These are phyloP conservation scores for Lepidostoma basale DNA, from an alignment of 1,140 invertebrate species.

Conservation along the genomic window DNA sequence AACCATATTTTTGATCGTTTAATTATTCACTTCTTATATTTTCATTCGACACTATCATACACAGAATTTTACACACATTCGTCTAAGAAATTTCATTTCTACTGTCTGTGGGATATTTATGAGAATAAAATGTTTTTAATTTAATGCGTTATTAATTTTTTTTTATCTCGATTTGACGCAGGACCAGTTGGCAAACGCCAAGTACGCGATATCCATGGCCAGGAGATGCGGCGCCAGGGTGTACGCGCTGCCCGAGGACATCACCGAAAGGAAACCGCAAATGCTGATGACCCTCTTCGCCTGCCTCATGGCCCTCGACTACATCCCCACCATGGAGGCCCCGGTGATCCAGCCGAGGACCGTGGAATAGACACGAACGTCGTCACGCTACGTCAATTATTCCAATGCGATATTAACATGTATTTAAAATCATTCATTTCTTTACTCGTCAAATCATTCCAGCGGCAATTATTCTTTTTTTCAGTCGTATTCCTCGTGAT, in stretches of 20 bases:
- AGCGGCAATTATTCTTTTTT: not conserved
- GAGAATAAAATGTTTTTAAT: too few relatives aligned
- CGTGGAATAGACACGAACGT: not conserved
- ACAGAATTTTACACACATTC: too few relatives aligned
- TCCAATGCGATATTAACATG: not conserved
- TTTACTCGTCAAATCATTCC: not conserved
- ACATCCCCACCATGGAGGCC: constrained; percentile 85
- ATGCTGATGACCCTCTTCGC: constrained; percentile 99
- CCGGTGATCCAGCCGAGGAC: constrained; percentile 29
- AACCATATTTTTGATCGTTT: too few relatives aligned
- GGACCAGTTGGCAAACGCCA: constrained; percentile 95
- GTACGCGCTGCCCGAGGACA: constrained; percentile 99
- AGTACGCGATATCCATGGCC: constrained; percentile 98
- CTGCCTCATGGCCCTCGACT: constrained; percentile 96
- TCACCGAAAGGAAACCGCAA: constrained; percentile 96
- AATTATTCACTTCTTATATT: too few relatives aligned
- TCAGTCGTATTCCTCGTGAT: not conserved
- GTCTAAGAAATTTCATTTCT: too few relatives aligned
- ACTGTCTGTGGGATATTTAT: too few relatives aligned
- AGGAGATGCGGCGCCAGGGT: constrained; percentile 96
- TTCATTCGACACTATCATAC: too few relatives aligned
- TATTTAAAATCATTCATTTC: not conserved
- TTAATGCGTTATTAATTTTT: too few relatives aligned
- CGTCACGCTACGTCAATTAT: not conserved
- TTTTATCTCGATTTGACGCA: too few relatives aligned